A percentile compares a stretch with the other conserved stretches of the same genome.
These are phyloP conservation scores for Trachymyrmex septentrionalis DNA, from an alignment of 1,140 invertebrate species.

Conservation along the genomic window DNA sequence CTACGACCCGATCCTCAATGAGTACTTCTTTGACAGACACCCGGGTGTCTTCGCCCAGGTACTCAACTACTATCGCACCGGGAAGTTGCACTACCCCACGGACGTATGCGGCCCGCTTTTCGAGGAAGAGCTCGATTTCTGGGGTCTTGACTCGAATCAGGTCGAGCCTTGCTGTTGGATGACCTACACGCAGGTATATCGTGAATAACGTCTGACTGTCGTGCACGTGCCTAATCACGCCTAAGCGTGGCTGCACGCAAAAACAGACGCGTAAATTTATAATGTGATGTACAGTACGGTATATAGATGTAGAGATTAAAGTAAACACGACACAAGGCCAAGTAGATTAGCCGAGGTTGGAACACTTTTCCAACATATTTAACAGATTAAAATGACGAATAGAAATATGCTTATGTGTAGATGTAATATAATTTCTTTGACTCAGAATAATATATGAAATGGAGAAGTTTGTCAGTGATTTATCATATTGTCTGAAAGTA, in stretches of 20 bases:
- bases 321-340: background rate
- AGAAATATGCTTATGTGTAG: no score
- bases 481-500: background rate
- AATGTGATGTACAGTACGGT: background rate
- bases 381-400: background rate
- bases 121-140: conserved; percentile 98
- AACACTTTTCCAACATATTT: background rate
- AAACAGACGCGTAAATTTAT: background rate
- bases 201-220: conserved; percentile 10
- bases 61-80: conserved; percentile 97
- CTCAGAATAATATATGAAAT: background rate
- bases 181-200: conserved; percentile 97
- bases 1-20: conserved; percentile 98
- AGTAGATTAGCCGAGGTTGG: no score
- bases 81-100: conserved; percentile 99
- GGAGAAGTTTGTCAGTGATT: background rate
- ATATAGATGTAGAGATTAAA: background rate
- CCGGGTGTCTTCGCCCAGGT: conserved; percentile 99
- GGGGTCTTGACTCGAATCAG: conserved; percentile 98
- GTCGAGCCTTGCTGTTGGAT: conserved; percentile 99
- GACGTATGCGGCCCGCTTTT: conserved; percentile 99
- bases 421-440: background rate
- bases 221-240: conserved; percentile 22
- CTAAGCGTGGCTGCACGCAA: conserved; percentile 26
- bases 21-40: conserved; percentile 99